phyloP scores from a whole-genome alignment of 1,140 invertebrate species.

The Cepaea nemoralis region DNA sequence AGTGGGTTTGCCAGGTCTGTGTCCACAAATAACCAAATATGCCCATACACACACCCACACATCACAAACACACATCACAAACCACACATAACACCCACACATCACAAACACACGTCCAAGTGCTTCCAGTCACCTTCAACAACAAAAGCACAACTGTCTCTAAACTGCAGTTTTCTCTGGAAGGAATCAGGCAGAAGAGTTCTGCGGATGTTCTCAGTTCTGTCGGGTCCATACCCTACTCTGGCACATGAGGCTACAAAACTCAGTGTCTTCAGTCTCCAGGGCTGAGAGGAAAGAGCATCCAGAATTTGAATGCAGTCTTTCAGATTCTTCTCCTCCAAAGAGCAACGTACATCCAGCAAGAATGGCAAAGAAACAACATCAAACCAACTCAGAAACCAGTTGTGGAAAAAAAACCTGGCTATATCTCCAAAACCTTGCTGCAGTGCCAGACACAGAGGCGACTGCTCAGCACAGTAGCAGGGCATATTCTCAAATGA shows the following conservation, averaged over 20 bases:
- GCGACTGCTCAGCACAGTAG: neutral
- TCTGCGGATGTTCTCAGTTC: neutral
- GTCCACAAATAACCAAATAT: too few relatives aligned
- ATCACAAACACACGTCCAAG: neutral
- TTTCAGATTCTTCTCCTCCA: neutral
- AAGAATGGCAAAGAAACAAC: neutral
- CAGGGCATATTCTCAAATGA: neutral
- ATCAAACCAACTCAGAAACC: conserved; percentile 12
- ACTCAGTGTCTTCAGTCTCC: conserved; percentile 11
- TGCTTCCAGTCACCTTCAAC: neutral
- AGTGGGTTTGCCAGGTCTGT: too few relatives aligned
- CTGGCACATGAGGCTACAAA: neutral
- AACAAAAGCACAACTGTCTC: neutral
- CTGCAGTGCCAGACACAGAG: conserved; percentile 6
- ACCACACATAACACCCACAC: too few relatives aligned
- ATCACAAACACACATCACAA: too few relatives aligned
- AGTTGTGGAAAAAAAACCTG: conserved; percentile 1
- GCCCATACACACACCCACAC: too few relatives aligned
- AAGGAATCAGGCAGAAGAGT: neutral
- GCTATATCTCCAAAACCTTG: neutral
- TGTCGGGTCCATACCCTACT: conserved; percentile 1
- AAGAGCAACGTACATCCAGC: neutral
- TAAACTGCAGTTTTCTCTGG: conserved; percentile 5
- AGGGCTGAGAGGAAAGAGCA: neutral
- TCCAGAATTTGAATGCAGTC: conserved; percentile 12